Conservation (phyloP, 2,888 invertebrate species). For the Erebia ligea region DNA sequence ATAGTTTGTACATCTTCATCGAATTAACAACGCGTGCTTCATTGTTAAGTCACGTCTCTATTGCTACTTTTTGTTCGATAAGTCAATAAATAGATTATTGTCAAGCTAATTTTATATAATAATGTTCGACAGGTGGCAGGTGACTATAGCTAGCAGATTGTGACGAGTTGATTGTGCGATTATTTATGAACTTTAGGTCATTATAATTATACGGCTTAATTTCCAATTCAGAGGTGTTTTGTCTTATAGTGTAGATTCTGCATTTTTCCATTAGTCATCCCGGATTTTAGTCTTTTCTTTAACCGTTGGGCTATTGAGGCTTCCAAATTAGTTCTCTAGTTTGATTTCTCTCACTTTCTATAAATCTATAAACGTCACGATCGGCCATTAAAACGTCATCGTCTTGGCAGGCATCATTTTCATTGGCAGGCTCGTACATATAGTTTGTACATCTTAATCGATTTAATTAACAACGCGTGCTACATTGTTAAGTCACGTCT, state of each 20-base stretch:
- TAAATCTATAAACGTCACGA: slow-evolving; percentile 34
- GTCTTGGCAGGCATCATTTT: background rate
- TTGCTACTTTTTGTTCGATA: slow-evolving; percentile 6
- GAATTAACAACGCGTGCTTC: slow-evolving; percentile 13
- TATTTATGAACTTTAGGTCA: background rate
- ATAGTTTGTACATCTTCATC: slow-evolving; percentile 11
- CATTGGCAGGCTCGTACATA: slow-evolving; percentile 1
- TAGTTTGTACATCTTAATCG: slow-evolving; percentile 11
- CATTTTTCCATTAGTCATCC: too few species aligned
- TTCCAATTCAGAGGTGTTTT: too few species aligned
- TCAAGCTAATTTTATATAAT: background rate
- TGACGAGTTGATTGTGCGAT: background rate
- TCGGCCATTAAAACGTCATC: slow-evolving; percentile 32
- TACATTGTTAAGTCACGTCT: background rate
- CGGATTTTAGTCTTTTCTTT: too few species aligned
- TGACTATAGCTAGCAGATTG: background rate
- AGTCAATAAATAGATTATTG: slow-evolving; percentile 3
- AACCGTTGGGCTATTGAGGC: too few species aligned
- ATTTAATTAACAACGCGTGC: slow-evolving; percentile 17
- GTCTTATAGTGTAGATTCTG: too few species aligned
- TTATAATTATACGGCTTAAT: too few species aligned
- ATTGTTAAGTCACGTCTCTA: background rate
- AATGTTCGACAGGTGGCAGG: background rate
- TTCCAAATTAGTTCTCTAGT: background rate
- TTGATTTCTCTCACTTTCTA: slow-evolving; percentile 9